Conservation (phyloP, 1,140 invertebrate species). For the Episyrphus balteatus region DNA sequence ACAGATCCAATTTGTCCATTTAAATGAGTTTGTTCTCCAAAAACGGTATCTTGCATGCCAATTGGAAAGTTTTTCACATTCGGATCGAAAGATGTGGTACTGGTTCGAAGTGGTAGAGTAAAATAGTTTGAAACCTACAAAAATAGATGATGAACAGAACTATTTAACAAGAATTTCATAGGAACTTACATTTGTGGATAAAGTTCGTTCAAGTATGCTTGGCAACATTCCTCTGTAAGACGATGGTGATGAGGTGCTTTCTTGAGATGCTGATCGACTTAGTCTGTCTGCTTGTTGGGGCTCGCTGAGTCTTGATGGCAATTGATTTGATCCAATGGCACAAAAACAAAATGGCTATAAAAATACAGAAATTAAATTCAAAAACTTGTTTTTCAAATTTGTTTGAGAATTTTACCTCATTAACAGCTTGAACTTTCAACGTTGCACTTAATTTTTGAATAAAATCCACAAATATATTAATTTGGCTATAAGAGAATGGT, state of each 20-base stretch:
- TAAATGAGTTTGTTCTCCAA: conserved; percentile 39
- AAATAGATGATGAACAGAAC: not conserved
- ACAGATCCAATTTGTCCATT: conserved; percentile 43
- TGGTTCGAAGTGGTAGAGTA: conserved; percentile 32
- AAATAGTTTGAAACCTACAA: conserved; percentile 39
- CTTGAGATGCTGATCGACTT: conserved; percentile 23
- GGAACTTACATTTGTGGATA: conserved; percentile 27
- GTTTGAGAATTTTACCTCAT: conserved; percentile 38
- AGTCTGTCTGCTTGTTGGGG: conserved; percentile 7
- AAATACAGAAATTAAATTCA: conserved; percentile 8
- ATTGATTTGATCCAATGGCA: conserved; percentile 37
- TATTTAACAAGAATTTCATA: not conserved
- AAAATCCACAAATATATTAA: conserved; percentile 52
- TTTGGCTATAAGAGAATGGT: conserved; percentile 51
- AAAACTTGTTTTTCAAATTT: conserved; percentile 4
- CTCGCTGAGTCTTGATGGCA: conserved; percentile 13
- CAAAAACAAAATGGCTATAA: conserved; percentile 41
- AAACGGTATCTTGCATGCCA: conserved; percentile 43
- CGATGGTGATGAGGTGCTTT: conserved; percentile 13
- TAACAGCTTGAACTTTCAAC: conserved; percentile 47
- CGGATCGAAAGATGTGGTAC: conserved; percentile 37
- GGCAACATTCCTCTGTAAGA: conserved; percentile 31
- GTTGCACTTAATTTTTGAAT: conserved; percentile 41
- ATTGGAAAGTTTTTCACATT: conserved; percentile 41
- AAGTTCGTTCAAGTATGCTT: conserved; percentile 30